These are phyloP conservation scores for Urosaurus nigricauda DNA, from an alignment of 2,797 vertebrate species.

Conservation along the genomic window DNA sequence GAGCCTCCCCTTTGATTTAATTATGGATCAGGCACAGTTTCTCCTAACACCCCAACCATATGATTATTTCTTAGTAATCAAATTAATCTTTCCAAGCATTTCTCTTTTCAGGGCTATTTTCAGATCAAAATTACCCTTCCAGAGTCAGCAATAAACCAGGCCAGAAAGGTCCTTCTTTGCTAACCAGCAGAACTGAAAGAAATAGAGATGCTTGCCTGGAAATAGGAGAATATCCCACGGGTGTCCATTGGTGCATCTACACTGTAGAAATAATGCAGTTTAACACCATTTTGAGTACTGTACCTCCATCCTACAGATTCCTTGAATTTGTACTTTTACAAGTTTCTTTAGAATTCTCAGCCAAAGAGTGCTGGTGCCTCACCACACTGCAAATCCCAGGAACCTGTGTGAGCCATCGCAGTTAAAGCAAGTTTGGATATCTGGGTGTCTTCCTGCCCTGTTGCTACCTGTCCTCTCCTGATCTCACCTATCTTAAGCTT, in stretches of 20 bases:
- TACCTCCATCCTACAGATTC: no score
- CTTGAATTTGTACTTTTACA: no score
- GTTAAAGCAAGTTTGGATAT: background rate
- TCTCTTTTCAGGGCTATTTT: constrained; percentile 29
- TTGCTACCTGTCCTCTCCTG: background rate
- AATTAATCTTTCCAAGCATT: constrained; percentile 19
- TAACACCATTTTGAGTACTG: no score
- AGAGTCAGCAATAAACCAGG: constrained; percentile 11
- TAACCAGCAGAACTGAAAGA: constrained; percentile 23
- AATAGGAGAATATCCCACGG: background rate
- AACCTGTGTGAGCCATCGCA: no score
- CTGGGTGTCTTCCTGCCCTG: background rate
- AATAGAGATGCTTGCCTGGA: constrained; percentile 11
- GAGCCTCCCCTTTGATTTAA: constrained; percentile 39
- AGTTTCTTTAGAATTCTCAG: no score
- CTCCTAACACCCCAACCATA: background rate
- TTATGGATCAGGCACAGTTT: background rate
- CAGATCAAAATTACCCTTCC: background rate
- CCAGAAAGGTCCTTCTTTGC: constrained; percentile 27
- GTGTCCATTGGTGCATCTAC: background rate
- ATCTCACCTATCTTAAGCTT: background rate
- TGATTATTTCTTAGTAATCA: constrained; percentile 8
- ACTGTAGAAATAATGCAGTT: no score
- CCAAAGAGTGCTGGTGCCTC: no score
- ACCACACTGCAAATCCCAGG: no score